Percentiles rank a stretch among this genome's conserved stretches.
These are phyloP conservation scores for Drosophila fuyamai DNA, from an alignment of 1,140 invertebrate genomes.

Conservation along the genomic window DNA sequence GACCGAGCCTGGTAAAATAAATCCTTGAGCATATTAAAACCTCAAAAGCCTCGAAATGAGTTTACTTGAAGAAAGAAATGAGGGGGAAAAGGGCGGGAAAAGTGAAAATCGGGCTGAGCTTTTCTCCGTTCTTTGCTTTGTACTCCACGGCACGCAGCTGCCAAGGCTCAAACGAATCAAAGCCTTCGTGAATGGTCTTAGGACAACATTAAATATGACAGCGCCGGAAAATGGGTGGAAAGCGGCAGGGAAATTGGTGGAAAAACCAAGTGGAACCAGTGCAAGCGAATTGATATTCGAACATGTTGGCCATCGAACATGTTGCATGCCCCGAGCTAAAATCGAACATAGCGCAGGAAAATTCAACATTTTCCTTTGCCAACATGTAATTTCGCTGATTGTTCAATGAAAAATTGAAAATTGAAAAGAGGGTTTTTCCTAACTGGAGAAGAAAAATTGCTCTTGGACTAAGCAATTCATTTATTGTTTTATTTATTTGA, in stretches of 20 bases:
- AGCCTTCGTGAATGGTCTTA: slow-evolving; percentile 45
- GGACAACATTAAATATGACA: slow-evolving; percentile 40
- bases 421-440: too few species aligned
- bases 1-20: slow-evolving; percentile 33
- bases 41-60: slow-evolving; percentile 49
- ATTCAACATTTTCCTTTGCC: not conserved
- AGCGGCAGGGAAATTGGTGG: not conserved
- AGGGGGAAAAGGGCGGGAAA: slow-evolving; percentile 9
- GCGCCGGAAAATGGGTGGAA: slow-evolving; percentile 6
- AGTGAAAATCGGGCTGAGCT: slow-evolving; percentile 53
- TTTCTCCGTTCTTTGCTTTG: slow-evolving; percentile 20
- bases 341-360: not conserved
- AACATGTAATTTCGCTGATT: slow-evolving; percentile 6
- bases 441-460: not conserved
- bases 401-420: too few species aligned
- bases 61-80: not conserved
- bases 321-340: slow-evolving; percentile 15
- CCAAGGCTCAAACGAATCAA: slow-evolving; percentile 26
- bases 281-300: not conserved
- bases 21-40: slow-evolving; percentile 61
- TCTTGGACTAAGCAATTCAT: too few species aligned
- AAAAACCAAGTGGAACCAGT: not conserved
- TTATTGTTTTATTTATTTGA: too few species aligned
- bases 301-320: slow-evolving; percentile 26
- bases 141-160: not conserved